Evolutionary conservation across 2,888 invertebrate species (phyloP), one percentile per base, ranked within the genome.

Genomic region (Nebria brevicollis): DNA sequence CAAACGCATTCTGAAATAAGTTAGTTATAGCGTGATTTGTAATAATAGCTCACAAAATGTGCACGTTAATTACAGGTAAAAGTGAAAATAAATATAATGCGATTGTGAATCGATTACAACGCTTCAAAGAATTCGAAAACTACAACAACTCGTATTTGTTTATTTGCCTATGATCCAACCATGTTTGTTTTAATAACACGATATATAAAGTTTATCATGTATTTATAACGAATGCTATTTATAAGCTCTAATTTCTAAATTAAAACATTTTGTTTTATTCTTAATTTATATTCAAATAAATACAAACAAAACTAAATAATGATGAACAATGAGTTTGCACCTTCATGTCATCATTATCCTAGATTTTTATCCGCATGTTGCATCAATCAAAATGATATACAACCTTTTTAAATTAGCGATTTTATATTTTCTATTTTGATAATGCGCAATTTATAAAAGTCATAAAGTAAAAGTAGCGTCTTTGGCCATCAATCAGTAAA

Each of bases 121-220:
- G 54, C 54, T 54, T 54, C 54, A 54, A 54, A 54, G 54, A 8
- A 54, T 54, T 54, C 54, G 54, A 54, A 54, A 54, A 54, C 8
- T 54, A 54, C 54, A 11, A 54, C 54, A 0, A 54, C 13, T 54
- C 13, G 54, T 54, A 54, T 54, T 13, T 54, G 54, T 54, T 54
- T 54, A 54, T 54, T 54, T 54, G 4, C 7, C 54, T 54, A 54
- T 54, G 54, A 54, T 54, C 54, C 54, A 54, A 54, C 13, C 54
- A 54, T 54, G 54, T 54, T 54, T 54, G 54, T 54, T 54, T 54
- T 54, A 54, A 54, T 54, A 54, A 54, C 54, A 54, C 54, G 54
- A 54, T 11, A 54, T 54, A 54, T 54, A 54, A 8, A 54, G 54
- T 54, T 8, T 54, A 13, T 34, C 54, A 11, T 54, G 54, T 11